Conservation (phyloP, 2,113 vertebrate species). For the Onychorhynchus coronatus region DNA sequence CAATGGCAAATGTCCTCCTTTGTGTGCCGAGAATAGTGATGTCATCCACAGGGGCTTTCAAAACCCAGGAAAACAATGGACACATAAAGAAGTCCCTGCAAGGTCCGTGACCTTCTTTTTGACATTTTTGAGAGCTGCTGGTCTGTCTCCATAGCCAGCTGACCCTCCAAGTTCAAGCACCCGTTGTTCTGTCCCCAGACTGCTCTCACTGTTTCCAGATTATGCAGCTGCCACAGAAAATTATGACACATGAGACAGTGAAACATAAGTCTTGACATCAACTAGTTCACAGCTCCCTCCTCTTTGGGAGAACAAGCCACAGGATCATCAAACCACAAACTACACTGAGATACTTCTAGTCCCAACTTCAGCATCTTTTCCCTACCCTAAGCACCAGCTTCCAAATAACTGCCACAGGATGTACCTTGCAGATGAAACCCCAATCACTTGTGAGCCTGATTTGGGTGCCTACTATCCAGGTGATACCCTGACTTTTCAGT, state of each 20-base stretch:
- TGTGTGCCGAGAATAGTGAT: neutral
- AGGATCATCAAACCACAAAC: neutral
- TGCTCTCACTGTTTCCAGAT: neutral
- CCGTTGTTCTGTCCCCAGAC: neutral
- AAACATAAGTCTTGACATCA: neutral
- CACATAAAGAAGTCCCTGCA: neutral
- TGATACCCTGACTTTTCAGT: neutral
- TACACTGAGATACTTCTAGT: neutral
- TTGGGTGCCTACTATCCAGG: neutral
- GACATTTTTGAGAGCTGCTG: neutral
- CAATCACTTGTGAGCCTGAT: neutral
- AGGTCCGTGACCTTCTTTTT: neutral
- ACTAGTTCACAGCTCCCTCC: neutral
- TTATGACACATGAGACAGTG: neutral
- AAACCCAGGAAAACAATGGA: neutral
- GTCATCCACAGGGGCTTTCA: neutral
- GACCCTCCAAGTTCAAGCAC: neutral
- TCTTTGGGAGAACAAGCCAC: neutral
- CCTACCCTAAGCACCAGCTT: neutral
- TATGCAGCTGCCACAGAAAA: neutral
- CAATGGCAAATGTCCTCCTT: neutral
- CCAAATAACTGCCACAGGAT: neutral
- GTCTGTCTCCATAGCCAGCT: neutral
- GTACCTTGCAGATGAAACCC: neutral
- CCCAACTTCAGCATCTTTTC: neutral